These are phyloP conservation scores for Bombus impatiens DNA, from an alignment of 1,140 invertebrate species.

Conservation along the genomic window DNA sequence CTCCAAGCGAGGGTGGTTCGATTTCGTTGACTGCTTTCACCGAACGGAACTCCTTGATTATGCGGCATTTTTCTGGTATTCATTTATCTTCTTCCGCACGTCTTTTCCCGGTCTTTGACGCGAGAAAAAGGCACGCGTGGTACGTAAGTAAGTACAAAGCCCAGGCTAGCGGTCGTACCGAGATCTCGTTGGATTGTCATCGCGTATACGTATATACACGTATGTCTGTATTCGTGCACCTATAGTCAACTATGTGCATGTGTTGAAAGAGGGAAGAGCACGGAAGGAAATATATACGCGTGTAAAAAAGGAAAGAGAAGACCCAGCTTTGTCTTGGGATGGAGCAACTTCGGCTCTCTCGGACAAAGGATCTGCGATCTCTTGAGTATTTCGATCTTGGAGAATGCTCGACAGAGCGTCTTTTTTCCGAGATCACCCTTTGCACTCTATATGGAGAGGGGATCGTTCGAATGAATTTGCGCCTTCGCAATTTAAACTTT, in stretches of 20 bases:
- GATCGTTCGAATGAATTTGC: constrained; percentile 1
- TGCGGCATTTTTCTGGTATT: not conserved
- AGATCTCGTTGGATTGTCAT: constrained; percentile 19
- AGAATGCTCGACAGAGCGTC: constrained; percentile 39
- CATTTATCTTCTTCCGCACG: not conserved
- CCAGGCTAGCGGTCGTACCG: not conserved
- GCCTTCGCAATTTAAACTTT: not conserved
- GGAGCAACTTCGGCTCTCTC: constrained; percentile 28
- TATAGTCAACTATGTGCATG: not conserved
- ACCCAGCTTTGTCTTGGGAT: constrained; percentile 36
- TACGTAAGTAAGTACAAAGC: constrained; percentile 3
- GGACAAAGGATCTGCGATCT: constrained; percentile 41
- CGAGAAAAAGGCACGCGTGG: constrained; percentile 2
- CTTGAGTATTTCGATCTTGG: constrained; percentile 49
- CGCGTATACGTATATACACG: not conserved
- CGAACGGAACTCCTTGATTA: not conserved
- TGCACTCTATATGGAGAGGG: not conserved
- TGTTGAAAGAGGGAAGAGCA: not conserved
- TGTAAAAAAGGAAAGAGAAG: constrained; percentile 2
- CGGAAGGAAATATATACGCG: not conserved
- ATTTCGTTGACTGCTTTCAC: not conserved
- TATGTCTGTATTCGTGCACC: not conserved
- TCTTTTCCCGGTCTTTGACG: not conserved
- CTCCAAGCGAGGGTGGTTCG: not conserved
- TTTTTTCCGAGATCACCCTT: constrained; percentile 30